These are phyloP conservation scores for Charadrius vociferus DNA, from an alignment of 2,113 vertebrate species.

Conservation along the genomic window DNA sequence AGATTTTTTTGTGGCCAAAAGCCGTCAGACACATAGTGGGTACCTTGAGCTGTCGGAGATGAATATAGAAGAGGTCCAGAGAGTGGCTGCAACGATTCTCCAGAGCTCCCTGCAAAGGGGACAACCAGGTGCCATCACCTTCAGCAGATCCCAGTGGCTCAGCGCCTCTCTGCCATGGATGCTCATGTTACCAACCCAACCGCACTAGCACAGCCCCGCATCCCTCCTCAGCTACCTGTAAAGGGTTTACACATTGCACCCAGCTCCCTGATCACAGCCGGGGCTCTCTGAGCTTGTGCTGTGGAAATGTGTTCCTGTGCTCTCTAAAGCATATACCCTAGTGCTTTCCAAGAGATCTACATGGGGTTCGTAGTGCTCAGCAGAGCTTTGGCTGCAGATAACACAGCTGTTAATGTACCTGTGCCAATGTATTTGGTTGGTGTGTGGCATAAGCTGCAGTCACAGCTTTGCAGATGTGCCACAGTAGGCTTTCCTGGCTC, in stretches of 20 bases:
- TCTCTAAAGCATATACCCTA: neutral
- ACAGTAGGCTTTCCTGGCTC: rapidly evolving
- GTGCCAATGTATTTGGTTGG: neutral
- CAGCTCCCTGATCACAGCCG: neutral
- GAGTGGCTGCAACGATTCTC: neutral
- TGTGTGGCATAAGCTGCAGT: neutral
- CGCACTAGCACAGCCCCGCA: neutral
- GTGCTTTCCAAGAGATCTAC: neutral
- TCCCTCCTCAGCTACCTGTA: neutral
- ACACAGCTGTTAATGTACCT: neutral
- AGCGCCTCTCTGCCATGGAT: neutral
- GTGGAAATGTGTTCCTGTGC: neutral
- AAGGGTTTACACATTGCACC: neutral
- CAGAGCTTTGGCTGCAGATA: neutral
- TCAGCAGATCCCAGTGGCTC: neutral
- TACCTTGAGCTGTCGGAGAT: neutral
- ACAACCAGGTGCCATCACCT: neutral
- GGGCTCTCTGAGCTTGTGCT: neutral
- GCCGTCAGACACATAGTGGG: neutral
- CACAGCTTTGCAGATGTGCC: neutral
- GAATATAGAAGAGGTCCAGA: neutral
- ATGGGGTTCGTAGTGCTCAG: neutral
- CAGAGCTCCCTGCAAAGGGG: neutral
- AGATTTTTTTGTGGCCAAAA: neutral
- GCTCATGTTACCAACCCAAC: neutral